Evolutionary conservation across 2,113 vertebrate species (phyloP), one percentile per base, ranked within the genome.

Genomic region (Tragelaphus imberbis): DNA sequence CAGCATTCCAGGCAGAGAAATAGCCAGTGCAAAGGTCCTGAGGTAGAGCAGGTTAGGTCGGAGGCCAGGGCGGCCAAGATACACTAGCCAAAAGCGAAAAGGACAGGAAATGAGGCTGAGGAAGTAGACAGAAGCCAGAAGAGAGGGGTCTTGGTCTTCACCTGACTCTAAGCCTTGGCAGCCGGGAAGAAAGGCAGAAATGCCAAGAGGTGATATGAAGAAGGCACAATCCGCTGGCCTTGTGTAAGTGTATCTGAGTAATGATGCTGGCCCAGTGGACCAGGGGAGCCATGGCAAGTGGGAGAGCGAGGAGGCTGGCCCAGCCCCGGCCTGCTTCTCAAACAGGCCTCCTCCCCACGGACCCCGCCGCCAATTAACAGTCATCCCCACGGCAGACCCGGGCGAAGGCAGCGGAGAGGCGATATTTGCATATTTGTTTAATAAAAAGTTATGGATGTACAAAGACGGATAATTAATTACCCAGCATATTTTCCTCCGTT

Each of bases 391-490:
- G 33, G 90, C 61, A 91, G 90, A 55, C 75, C 84, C 79, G 2
- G 47, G 79, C 33, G 19, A 92, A 94, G 95, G 65, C 98, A 97
- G 85, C 63, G 49, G 88, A 98, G 97, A 94, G 0, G 0, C 84
- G 40, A 0, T 88, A 98, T 98, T 98, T 98, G 98, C 99, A 98
- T 98, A 98, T 96, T 98, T 98, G 98, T 97, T 98, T 98, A 99
- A 98, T 99, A 98, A 98, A 98, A 98, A 98, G 98, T 97, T 98
- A 98, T 97, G 98, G 90, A 96, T 98, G 97, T 96, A 97, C 97
- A 94, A 94, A 98, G 98, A 97, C 27, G n/a, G 96, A 94, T 98
- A 98, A 98, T 99, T 98, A 99, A 99, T 98, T 98, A 98, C 91
- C 94, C 86, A 14, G 96, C 95, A 95, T 98, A 97, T 98, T 98